A percentile compares a stretch with the other conserved stretches of the same genome.
These are phyloP conservation scores for Ametastegia equiseti DNA, from an alignment of 2,888 invertebrate genomes.

Conservation along the genomic window DNA sequence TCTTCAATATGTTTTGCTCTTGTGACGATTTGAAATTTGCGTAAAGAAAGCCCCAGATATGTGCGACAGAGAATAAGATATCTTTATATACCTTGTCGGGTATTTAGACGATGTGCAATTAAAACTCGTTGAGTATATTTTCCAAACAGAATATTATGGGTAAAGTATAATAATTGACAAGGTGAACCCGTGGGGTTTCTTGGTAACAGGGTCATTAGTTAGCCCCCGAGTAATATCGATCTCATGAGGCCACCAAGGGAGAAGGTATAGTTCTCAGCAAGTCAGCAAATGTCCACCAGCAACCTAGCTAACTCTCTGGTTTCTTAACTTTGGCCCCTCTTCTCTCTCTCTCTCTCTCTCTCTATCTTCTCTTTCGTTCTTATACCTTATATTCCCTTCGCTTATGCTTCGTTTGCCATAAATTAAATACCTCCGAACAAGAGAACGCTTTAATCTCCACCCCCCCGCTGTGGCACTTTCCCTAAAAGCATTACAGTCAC, in stretches of 20 bases:
- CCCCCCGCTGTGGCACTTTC: not conserved
- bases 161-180: slow-evolving; percentile 39
- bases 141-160: not conserved
- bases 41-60: too few relatives aligned
- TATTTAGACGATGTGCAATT: not conserved
- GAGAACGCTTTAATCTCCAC: slow-evolving; percentile 25
- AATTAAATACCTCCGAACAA: slow-evolving; percentile 33
- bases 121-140: slow-evolving; percentile 5
- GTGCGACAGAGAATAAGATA: too few relatives aligned
- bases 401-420: slow-evolving; percentile 21
- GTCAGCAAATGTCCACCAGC: slow-evolving; percentile 42
- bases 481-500: not conserved
- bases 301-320: slow-evolving; percentile 8
- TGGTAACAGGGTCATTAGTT: slow-evolving; percentile 44
- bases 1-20: too few relatives aligned
- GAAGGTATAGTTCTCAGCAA: slow-evolving; percentile 27
- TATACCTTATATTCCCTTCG: too few relatives aligned
- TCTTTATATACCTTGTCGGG: not conserved
- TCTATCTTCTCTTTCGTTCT: not conserved
- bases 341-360: not conserved
- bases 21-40: too few relatives aligned
- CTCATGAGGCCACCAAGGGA: slow-evolving; percentile 19
- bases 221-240: slow-evolving; percentile 46
- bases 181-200: slow-evolving; percentile 42
- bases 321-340: slow-evolving; percentile 20